Evolutionary conservation across 2,888 invertebrate species (phyloP).

Genomic region (Ophion ellenae): DNA sequence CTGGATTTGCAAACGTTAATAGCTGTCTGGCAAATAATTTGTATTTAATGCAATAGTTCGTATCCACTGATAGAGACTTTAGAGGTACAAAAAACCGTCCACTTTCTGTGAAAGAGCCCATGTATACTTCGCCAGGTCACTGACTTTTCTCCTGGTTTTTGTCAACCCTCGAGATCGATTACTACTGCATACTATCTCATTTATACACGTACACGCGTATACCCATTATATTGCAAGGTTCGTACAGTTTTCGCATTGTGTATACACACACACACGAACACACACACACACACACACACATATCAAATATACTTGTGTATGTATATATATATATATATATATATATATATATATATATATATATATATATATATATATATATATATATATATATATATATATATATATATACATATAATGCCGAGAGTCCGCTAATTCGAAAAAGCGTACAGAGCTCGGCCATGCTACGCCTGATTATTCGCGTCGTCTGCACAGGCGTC

Average conservation of each 20-base stretch:
- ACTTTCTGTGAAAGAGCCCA: constrained; percentile 6
- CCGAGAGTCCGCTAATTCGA: constrained; percentile 62
- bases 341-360: no score
- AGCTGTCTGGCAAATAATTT: background rate
- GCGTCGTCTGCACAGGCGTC: constrained; percentile 28
- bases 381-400: constrained; percentile 13
- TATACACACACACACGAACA: no score
- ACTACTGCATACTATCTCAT: constrained; percentile 37
- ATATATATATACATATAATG: constrained; percentile 23
- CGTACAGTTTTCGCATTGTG: background rate
- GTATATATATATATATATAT: no score
- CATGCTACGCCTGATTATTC: constrained; percentile 67
- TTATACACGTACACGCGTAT: constrained; percentile 26
- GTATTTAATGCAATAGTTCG: background rate
- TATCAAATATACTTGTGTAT: no score
- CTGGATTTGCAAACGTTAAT: no score
- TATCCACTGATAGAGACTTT: background rate
- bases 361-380: background rate
- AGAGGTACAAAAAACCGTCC: background rate
- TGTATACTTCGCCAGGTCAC: constrained; percentile 38
- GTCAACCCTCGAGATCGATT: constrained; percentile 51
- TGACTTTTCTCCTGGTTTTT: constrained; percentile 56
- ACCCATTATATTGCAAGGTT: background rate
- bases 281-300: no score
- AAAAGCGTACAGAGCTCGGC: constrained; percentile 59